Percentiles rank a stretch among this genome's conserved stretches.
These are phyloP conservation scores for Leptarthrus brevirostris DNA, from an alignment of 2,888 invertebrate genomes.

Conservation along the genomic window DNA sequence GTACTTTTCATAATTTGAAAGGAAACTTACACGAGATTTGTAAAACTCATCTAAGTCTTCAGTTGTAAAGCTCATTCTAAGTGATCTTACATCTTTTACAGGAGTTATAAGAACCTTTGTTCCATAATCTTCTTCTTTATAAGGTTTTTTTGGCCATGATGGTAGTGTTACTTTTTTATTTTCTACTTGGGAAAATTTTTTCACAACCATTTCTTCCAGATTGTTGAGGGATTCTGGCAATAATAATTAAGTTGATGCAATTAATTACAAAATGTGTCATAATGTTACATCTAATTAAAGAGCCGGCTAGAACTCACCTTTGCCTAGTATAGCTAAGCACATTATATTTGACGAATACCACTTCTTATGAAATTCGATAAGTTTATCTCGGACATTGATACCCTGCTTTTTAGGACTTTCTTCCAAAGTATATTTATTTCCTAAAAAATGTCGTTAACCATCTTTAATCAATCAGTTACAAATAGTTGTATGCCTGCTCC, in stretches of 20 bases:
- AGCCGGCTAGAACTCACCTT: no score
- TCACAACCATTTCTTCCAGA: conserved; percentile 81
- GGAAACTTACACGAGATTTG: conserved; percentile 79
- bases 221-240: conserved; percentile 85
- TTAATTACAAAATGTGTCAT: conserved; percentile 66
- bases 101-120: conserved; percentile 83
- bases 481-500: conserved; percentile 94
- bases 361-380: conserved; percentile 88
- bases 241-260: neutral
- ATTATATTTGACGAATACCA: conserved; percentile 98
- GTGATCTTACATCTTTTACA: conserved; percentile 87
- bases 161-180: conserved; percentile 81
- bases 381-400: conserved; percentile 86
- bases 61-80: conserved; percentile 90
- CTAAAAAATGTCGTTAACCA: no score
- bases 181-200: conserved; percentile 80
- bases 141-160: conserved; percentile 86
- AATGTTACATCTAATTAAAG: no score
- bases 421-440: conserved; percentile 82
- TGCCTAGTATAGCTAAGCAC: conserved; percentile 84
- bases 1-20: conserved; percentile 1
- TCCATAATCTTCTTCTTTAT: conserved; percentile 77
- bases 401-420: conserved; percentile 81
- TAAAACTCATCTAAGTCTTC: conserved; percentile 87
- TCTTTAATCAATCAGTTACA: no score